Percentiles rank a stretch among this genome's conserved stretches.
Conservation (phyloP, 2,113 vertebrate species). For the Myotis davidii region DNA sequence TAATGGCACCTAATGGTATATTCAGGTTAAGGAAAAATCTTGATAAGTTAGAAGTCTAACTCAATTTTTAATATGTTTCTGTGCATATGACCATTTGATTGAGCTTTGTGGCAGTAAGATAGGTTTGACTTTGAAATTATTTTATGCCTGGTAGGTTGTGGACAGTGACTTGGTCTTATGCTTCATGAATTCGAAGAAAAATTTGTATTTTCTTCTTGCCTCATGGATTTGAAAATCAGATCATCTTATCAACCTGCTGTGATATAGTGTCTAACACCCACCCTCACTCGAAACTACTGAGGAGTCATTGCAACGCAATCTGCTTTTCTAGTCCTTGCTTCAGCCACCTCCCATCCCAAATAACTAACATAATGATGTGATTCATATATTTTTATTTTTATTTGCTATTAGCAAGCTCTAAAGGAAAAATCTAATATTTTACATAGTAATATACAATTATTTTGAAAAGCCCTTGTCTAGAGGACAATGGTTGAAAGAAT, state of each 20-base stretch:
- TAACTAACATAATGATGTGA: background rate
- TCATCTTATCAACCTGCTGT: background rate
- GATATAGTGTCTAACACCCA: accelerated
- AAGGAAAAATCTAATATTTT: background rate
- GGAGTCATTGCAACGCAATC: background rate
- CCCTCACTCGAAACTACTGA: background rate
- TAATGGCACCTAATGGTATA: background rate
- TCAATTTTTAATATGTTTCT: background rate
- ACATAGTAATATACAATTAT: background rate
- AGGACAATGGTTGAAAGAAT: background rate
- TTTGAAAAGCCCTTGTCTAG: background rate
- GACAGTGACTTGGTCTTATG: background rate
- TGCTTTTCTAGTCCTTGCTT: background rate
- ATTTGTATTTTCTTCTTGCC: background rate
- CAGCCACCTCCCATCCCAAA: background rate
- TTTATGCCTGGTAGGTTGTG: background rate
- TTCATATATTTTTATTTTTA: background rate
- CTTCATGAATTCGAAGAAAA: background rate
- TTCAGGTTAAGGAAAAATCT: background rate
- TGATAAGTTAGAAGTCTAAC: background rate
- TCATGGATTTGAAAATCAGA: background rate
- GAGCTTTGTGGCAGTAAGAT: too few species aligned
- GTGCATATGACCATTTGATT: background rate
- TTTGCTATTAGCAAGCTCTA: background rate
- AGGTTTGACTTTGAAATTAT: background rate